phyloP scores from a whole-genome alignment of 2,113 vertebrate genomes.

The Platichthys flesus region DNA sequence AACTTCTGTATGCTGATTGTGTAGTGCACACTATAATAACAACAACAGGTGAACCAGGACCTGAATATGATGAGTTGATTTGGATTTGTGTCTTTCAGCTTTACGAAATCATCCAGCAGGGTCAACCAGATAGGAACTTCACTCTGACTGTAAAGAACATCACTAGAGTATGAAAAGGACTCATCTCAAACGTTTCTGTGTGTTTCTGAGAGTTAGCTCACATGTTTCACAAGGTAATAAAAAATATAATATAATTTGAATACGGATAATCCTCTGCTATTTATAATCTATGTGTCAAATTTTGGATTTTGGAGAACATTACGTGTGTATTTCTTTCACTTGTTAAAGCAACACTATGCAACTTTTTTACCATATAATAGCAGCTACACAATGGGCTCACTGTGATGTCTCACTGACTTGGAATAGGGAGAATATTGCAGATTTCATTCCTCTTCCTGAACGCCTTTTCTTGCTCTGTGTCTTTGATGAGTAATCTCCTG shows the following conservation, averaged over 20 bases:
- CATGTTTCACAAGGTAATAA: too few species aligned
- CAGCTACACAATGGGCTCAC: too few species aligned
- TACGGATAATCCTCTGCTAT: not conserved
- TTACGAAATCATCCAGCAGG: rapidly evolving
- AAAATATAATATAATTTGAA: too few species aligned
- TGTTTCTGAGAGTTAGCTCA: not conserved
- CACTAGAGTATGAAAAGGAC: conserved; percentile 45
- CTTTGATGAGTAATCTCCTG: too few species aligned
- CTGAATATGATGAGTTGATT: not conserved
- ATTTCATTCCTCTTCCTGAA: too few species aligned
- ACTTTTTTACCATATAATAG: too few species aligned
- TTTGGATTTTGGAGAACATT: too few species aligned
- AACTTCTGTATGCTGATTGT: not conserved
- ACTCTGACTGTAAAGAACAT: conserved; percentile 36
- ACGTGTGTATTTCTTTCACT: too few species aligned
- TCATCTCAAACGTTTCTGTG: not conserved
- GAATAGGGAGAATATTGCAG: too few species aligned
- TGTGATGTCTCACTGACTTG: too few species aligned
- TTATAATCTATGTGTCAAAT: not conserved
- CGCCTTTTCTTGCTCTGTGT: too few species aligned
- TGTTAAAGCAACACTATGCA: too few species aligned
- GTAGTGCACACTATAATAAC: not conserved
- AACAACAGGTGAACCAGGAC: not conserved
- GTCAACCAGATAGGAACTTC: not conserved
- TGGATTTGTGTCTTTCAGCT: conserved; percentile 58